Conservation (phyloP, 2,113 vertebrate genomes). For the Sinocyclocheilus maitianheensis region DNA sequence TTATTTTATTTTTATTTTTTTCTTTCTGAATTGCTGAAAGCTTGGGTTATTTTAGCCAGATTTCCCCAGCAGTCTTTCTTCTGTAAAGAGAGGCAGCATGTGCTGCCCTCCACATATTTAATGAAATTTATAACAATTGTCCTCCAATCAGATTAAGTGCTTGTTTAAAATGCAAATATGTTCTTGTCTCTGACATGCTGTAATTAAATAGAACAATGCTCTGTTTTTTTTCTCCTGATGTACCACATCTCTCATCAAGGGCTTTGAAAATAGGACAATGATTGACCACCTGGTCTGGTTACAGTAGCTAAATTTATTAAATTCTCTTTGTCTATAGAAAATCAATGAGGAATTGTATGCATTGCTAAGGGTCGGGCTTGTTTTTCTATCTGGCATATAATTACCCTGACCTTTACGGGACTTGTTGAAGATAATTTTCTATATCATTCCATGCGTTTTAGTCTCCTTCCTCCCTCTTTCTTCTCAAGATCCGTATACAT, state of each 20-base stretch:
- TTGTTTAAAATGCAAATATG: conserved; percentile 85
- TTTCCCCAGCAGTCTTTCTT: conserved; percentile 10
- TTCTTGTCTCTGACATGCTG: conserved; percentile 83
- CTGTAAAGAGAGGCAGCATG: conserved; percentile 39
- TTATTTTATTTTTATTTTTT: background rate
- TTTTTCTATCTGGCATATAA: conserved; percentile 73
- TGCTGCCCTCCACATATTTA: conserved; percentile 71
- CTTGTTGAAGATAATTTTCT: conserved; percentile 68
- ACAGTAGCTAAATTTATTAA: conserved; percentile 83
- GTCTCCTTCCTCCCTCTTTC: conserved; percentile 68
- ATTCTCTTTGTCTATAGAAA: conserved; percentile 78
- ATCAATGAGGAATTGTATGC: conserved; percentile 80
- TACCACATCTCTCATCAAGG: conserved; percentile 79
- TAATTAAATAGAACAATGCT: conserved; percentile 82
- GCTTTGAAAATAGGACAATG: conserved; percentile 84
- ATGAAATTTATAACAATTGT: conserved; percentile 82
- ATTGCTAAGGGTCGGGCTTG: conserved; percentile 70
- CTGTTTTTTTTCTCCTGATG: conserved; percentile 71
- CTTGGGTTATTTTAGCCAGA: conserved; percentile 54
- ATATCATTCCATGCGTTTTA: conserved; percentile 64
- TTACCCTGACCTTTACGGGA: conserved; percentile 77
- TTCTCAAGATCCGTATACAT: conserved; percentile 66
- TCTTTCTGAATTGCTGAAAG: conserved; percentile 49
- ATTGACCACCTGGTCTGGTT: conserved; percentile 85
- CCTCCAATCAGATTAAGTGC: conserved; percentile 81